phyloP scores from a whole-genome alignment of 2,113 vertebrate genomes.

The Dromiciops gliroides region DNA sequence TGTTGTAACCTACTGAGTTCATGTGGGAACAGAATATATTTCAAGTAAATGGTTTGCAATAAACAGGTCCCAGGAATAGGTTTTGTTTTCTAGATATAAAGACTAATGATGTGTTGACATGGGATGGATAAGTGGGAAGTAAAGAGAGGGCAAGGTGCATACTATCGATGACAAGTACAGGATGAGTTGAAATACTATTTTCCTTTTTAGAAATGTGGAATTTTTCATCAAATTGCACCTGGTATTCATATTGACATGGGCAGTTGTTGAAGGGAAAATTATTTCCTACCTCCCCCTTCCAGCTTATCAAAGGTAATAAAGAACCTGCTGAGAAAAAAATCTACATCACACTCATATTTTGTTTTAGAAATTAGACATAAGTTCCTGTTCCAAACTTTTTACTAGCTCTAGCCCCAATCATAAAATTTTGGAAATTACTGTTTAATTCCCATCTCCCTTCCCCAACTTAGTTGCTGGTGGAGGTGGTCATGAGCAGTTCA shows the following conservation, averaged over 20 bases:
- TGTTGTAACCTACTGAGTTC: fast-evolving
- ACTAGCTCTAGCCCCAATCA: neutral
- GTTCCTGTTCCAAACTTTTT: too few relatives aligned
- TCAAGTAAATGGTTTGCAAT: conserved; percentile 47
- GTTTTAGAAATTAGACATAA: too few relatives aligned
- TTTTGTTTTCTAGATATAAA: neutral
- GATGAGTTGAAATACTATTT: conserved; percentile 41
- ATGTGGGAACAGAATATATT: conserved; percentile 36
- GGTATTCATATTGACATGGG: conserved; percentile 4
- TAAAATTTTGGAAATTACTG: neutral
- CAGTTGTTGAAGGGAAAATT: conserved; percentile 15
- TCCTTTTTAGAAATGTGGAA: neutral
- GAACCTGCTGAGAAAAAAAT: neutral
- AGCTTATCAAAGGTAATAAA: neutral
- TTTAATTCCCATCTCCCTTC: neutral
- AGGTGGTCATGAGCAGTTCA: neutral
- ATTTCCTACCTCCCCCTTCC: neutral
- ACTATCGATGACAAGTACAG: conserved; percentile 10
- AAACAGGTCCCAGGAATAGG: conserved; percentile 1
- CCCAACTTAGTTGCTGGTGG: neutral
- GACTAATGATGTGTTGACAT: neutral
- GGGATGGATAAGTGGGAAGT: conserved; percentile 31
- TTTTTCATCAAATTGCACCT: conserved; percentile 18
- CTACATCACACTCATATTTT: neutral
- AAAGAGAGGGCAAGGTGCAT: neutral